Percentiles rank a stretch among this genome's conserved stretches.
Evolutionary conservation across 2,797 vertebrate species (phyloP).

Genomic region (Pristis pectinata): DNA sequence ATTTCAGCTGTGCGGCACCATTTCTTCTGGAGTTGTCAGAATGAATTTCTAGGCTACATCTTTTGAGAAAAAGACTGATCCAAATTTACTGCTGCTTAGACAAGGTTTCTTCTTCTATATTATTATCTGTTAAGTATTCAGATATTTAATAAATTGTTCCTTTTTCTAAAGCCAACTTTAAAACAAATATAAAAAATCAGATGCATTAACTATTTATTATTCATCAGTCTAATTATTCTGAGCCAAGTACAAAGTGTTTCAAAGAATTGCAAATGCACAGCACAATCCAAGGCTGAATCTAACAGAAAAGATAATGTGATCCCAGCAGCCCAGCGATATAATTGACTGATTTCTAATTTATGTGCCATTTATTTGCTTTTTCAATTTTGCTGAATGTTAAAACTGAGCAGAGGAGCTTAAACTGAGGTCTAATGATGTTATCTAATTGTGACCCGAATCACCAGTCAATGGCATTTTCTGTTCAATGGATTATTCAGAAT

Average conservation of each 20-base stretch:
- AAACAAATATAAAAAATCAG: background rate
- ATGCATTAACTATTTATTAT: background rate
- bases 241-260: no score
- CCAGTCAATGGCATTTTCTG: background rate
- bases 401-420: background rate
- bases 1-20: no score
- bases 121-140: background rate
- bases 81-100: background rate
- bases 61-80: background rate
- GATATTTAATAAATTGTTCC: background rate
- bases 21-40: no score
- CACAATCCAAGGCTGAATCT: no score
- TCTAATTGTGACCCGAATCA: background rate
- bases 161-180: background rate
- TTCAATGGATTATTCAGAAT: background rate
- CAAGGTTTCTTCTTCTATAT: background rate
- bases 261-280: no score
- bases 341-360: background rate
- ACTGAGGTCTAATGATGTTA: background rate
- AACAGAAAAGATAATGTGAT: no score
- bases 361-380: background rate
- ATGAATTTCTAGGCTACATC: background rate
- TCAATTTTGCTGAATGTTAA: background rate
- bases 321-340: no score
- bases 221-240: no score